Evolutionary conservation across 2,113 vertebrate species (phyloP).

Genomic region (Genyomyrus donnyi): DNA sequence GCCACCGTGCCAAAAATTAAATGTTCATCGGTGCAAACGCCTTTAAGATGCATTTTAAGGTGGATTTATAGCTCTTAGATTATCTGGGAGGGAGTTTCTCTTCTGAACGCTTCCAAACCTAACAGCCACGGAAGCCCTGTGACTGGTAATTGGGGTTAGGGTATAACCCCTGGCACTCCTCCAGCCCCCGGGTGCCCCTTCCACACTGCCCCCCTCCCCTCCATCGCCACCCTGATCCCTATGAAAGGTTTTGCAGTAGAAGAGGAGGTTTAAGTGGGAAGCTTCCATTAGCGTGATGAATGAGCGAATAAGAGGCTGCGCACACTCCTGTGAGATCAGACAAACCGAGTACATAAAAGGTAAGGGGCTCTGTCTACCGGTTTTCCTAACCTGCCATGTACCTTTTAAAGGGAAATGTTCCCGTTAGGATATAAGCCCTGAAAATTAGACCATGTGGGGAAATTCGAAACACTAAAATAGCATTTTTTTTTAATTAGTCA

Average conservation of each 20-base stretch:
- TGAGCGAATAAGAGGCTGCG: constrained; percentile 49
- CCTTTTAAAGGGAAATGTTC: neutral
- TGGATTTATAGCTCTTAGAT: neutral
- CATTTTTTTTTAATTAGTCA: neutral
- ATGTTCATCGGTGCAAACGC: neutral
- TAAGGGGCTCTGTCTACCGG: neutral
- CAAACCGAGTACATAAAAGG: neutral
- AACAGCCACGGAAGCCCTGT: neutral
- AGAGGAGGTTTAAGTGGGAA: constrained; percentile 25
- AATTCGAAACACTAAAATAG: neutral
- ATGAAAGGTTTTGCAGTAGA: constrained; percentile 23
- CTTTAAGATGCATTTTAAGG: neutral
- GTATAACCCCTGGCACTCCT: neutral
- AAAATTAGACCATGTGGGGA: neutral
- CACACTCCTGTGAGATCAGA: constrained; percentile 44
- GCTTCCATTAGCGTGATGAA: constrained; percentile 59
- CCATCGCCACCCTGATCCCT: constrained; percentile 17
- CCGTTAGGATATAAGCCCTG: neutral
- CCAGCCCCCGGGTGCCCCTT: neutral
- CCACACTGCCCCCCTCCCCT: neutral
- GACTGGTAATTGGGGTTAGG: neutral
- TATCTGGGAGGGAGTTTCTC: neutral
- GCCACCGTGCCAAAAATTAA: neutral
- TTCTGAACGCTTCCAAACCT: neutral
- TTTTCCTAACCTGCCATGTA: neutral